Base-by-base conservation (phyloP, 2,797 vertebrate species). In the Manis crassicaudata region DNA sequence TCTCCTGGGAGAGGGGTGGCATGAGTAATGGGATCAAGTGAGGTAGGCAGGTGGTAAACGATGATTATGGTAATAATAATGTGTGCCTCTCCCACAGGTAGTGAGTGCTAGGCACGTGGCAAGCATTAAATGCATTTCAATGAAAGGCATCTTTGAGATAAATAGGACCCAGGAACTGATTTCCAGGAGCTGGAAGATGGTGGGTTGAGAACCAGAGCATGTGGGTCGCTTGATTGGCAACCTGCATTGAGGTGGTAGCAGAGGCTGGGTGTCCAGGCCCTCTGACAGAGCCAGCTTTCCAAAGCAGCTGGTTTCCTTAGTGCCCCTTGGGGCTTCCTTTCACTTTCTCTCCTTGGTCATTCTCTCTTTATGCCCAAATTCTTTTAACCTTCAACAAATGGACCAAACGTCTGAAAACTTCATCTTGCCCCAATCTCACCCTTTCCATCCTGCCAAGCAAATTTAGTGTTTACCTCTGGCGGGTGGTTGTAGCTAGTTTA, bases 11-110 rank as follows among this genome's bases (percentile, higher is more conserved):
- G n/a, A 93, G 81, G 35, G 56, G 72, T 35, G 37, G 76, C 20
- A 1, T 95, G 97, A 96, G 86, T 85, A 93, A 96, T 88, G 95
- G 91, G 95, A 96, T 96, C 96, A 90, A 97, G 92, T 54, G 77
- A 77, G 67, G 89, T 87, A 93, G 65, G 88, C 83, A 85, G 96
- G 94, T 96, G 96, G 95, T 67, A 93, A 95, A 90, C 2, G 52
- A 94, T 95, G 76, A 95, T 97, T 85, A 96, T 46, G 54, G 83
- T 93, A 52, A 96, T 97, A 93, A 96, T 95, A 93, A 89, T 16
- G 14, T 56, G 43, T 17, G 72, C 67, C 43, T 96, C 52, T 90
- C 75, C 94, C 50, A 1, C 54, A 96, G 92, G 88, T 85, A 93
- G 79, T 90, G 76, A 96, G 62, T 56, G 4, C 85, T n/a, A 63